Evolutionary conservation across 2,888 invertebrate genomes (phyloP).

Genomic region (Lamellibrachia columna): DNA sequence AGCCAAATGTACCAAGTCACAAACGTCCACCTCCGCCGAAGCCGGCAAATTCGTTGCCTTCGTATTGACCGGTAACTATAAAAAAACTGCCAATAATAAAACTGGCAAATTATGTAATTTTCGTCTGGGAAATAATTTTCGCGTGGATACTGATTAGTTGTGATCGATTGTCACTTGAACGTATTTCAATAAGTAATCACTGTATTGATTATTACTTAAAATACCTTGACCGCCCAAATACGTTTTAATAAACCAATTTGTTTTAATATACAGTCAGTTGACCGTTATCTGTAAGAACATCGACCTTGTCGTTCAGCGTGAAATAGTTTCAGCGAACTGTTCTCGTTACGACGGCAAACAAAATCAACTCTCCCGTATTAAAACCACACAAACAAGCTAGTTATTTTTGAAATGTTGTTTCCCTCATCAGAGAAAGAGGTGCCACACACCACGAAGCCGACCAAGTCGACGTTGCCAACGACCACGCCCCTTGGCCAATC

Average conservation of each 20-base stretch:
- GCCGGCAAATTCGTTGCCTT: not conserved
- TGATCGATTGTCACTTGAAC: too few species aligned
- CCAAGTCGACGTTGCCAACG: not conserved
- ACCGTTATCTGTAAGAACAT: too few species aligned
- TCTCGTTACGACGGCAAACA: not conserved
- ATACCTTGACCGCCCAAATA: too few species aligned
- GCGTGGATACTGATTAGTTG: too few species aligned
- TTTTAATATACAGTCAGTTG: too few species aligned
- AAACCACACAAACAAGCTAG: not conserved
- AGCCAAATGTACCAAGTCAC: not conserved
- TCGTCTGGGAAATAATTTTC: too few species aligned
- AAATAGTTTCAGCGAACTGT: not conserved
- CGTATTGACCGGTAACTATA: not conserved
- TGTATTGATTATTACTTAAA: too few species aligned
- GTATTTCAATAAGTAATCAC: too few species aligned
- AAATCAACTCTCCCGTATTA: not conserved
- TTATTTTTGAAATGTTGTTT: not conserved
- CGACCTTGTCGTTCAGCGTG: too few species aligned
- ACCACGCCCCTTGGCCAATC: not conserved
- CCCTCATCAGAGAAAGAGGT: not conserved
- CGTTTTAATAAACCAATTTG: too few species aligned
- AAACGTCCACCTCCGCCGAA: not conserved
- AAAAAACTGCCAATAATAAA: not conserved
- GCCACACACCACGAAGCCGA: not conserved
- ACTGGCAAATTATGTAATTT: not conserved